Evolutionary conservation across 2,113 vertebrate species (phyloP), one percentile per base, ranked within the genome.

Genomic region (Xerus inauris): DNA sequence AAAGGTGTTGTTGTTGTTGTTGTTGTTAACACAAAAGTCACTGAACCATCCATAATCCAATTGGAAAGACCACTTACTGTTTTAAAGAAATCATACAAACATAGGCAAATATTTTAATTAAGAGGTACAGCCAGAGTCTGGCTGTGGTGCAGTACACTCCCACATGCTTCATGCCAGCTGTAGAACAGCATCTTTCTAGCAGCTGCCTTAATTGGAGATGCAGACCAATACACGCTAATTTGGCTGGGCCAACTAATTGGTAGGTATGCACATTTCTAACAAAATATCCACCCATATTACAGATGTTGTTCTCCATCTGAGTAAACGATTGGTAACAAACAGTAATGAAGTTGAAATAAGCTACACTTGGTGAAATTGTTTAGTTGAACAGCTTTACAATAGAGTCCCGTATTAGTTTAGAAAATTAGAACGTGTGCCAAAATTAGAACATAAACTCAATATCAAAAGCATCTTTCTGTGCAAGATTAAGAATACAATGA

Each of bases 41-140:
- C 59, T 24, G 91, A 97, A 88, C 86, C 80, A 85, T 93, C 97
- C 92, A 97, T 96, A 97, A 97, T 89, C 91, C 94, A 96, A 94
- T 26, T 96, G 89, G 64, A 96, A 97, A 97, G 87, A 89, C 89
- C 93, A 86, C 93, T 96, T 38, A 71, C 85, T 96, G 95, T 92
- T 97, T 94, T 93, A 95, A 80, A 97, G 92, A 96, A 97, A 88
- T 75, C 82, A 96, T 42, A 85, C 72, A 73, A 94, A 96, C 75
- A 89, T 19, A 92, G 95, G 89, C 85, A 97, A 96, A 92, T 64
- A 75, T 89, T 93, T 97, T 97, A 98, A 98, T 97, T 91, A 97
- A 83, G 95, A 97, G 92, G 97, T 93, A 92, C 64, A 86, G 81
- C 94, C 67, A 82, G 85, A 38, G 93, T 94, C 95, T 93, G 94